Conservation (phyloP, 2,113 vertebrate species). For the Loxodonta africana region DNA sequence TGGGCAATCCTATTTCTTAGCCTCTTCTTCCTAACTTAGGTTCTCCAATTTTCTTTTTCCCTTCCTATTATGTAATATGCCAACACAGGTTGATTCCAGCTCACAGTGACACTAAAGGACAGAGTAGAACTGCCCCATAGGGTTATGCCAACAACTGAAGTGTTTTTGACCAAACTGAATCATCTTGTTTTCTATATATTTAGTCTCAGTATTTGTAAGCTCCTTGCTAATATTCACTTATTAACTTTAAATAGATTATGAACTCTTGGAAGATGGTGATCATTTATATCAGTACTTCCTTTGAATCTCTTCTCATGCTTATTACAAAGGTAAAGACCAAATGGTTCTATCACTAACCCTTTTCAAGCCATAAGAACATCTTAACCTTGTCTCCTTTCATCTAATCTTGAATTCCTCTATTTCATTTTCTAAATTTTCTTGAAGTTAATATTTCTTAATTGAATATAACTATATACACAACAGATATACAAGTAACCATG, state of each 20-base stretch:
- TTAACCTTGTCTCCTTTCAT: not conserved
- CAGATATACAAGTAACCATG: not conserved
- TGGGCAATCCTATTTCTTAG: not conserved
- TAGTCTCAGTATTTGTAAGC: not conserved
- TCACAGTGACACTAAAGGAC: too few species aligned
- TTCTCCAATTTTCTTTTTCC: not conserved
- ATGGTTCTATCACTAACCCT: not conserved
- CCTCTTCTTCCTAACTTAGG: not conserved
- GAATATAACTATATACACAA: not conserved
- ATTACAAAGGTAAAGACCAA: not conserved
- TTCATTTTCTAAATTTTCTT: not conserved
- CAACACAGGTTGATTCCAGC: not conserved
- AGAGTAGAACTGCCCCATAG: too few species aligned
- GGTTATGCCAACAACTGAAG: not conserved
- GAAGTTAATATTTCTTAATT: not conserved
- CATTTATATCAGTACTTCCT: not conserved
- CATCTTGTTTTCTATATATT: not conserved
- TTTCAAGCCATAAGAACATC: not conserved
- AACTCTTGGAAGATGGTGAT: not conserved
- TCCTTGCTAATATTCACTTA: not conserved
- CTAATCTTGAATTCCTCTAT: not conserved
- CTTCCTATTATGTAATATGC: not conserved
- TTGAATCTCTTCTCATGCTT: not conserved
- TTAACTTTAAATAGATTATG: not conserved
- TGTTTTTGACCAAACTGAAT: not conserved